These are phyloP conservation scores for Anadara kagoshimensis DNA, from an alignment of 1,140 invertebrate genomes.

Conservation along the genomic window DNA sequence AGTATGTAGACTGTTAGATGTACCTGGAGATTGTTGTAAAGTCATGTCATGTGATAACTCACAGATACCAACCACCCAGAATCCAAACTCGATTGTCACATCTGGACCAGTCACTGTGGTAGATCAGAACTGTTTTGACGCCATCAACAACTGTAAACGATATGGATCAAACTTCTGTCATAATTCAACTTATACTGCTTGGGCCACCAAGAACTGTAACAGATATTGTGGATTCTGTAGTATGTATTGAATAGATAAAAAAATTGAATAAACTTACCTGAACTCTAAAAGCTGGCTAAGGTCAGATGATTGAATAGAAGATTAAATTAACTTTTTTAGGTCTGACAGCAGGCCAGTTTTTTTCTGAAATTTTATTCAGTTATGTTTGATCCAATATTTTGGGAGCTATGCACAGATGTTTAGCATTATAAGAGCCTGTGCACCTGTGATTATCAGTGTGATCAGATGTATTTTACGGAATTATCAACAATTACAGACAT, in stretches of 20 bases:
- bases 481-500: too few relatives aligned
- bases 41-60: constrained; percentile 37
- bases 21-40: constrained; percentile 54
- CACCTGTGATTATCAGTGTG: too few relatives aligned
- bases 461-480: too few relatives aligned
- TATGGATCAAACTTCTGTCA: constrained; percentile 40
- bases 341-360: too few relatives aligned
- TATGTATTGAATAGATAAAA: constrained; percentile 25
- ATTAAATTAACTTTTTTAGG: too few relatives aligned
- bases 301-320: too few relatives aligned
- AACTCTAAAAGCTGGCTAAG: too few relatives aligned
- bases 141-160: constrained; percentile 39
- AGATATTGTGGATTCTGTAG: constrained; percentile 54
- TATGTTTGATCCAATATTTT: too few relatives aligned
- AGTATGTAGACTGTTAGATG: constrained; percentile 41
- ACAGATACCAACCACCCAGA: constrained; percentile 24
- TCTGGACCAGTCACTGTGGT: constrained; percentile 20
- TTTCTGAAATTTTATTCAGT: too few relatives aligned
- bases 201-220: constrained; percentile 57
- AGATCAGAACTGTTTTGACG: constrained; percentile 42
- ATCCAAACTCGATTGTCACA: constrained; percentile 9
- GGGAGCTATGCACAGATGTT: too few relatives aligned
- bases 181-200: constrained; percentile 40
- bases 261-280: too few relatives aligned
- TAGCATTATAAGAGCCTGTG: too few relatives aligned